Evolutionary conservation across 2,113 vertebrate species (phyloP), one percentile per base, ranked within the genome.

Genomic region (Microtus montanus): DNA sequence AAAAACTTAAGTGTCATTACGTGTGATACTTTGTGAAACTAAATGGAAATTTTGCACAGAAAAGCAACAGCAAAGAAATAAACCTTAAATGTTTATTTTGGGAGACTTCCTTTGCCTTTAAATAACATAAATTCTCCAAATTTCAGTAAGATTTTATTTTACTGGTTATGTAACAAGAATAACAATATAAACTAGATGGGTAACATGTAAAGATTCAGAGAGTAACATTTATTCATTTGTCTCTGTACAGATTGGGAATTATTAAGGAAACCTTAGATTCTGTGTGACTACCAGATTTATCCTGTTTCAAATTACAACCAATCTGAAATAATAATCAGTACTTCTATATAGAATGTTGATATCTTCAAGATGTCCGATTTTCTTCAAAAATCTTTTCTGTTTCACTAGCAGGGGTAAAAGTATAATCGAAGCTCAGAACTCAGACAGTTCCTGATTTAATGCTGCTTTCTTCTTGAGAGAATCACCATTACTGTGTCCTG

Each of bases 361-460:
- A 5, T 84, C 17, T 87, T 74, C 8, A 93, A 68, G 44, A 14
- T n/a, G 35, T 92, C 13, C 22, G 63, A 1, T 71, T 54, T 96
- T 94, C 54, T 92, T 38, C 30, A 54, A 88, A 94, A 26, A 79
- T 90, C 22, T 3, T 74, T 93, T 95, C 12, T 89, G 41, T 24
- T 66, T 93, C 86, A 92, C 41, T 77, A 52, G 85, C 13, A 80
- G 35, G 78, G 26, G 85, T 64, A 91, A 92, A 96, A 61, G 13
- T 71, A 38, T 20, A 49, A 64, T 87, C 22, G 83, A 90, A 85
- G 52, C 93, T 28, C 63, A 91, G 2, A 71, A 35, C 30, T 71
- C 35, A 71, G 77, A 64, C 82, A 91, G 52, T 94, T 96, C 58
- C 41, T 84, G 78, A 89, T 95, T 95, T 95, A 87, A 92, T 91